Base-by-base conservation (phyloP, 2,888 invertebrate genomes). In the Taenaris catops region DNA sequence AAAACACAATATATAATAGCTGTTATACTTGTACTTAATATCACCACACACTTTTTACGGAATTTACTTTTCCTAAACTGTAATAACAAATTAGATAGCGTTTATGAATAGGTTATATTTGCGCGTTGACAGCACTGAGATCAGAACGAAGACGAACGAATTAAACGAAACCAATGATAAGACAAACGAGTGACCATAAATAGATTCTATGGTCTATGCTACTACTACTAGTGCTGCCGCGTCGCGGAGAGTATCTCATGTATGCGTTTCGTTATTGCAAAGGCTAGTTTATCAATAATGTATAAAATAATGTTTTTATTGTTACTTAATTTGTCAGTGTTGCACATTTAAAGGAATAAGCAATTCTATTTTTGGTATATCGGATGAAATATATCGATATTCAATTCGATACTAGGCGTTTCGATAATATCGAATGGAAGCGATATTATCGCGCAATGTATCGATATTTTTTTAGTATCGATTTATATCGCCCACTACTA, bases 301-400 rank as follows among this genome's bases (percentile, higher is more conserved):
- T 14, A 14, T 3, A 6, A 6, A 2, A 4, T 19, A 4, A 5
- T n/a, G 19, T 5, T 19, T n/a, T 19, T 19, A 19, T 19, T 19
- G 2, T 19, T 19, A 19, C n/a, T 19, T 6, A 19, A 19, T 2
- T 19, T 19, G 19, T 3, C 19, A 19, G n/a, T n/a, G 5, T 19
- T 19, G 7, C 5, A 19, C 4, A 19, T 19, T 19, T 19, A 19
- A 19, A 19, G n/a, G 19, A 19, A 19, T 19, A 19, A 19, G 19
- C 2, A 19, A 19, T 6, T 4, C 19, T 3, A 19, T 19, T 4
- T 19, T 19, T 19, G 4, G 7, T 19, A 19, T 19, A 19, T 19
- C 19, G 19, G 19, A 19, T 19, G 19, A 5, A 19, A 19, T 19
- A 19, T 19, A 19, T 19, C 19, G 19, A 19, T 19, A 19, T 19